phyloP scores from a whole-genome alignment of 2,797 vertebrate species.

The Alosa sapidissima region DNA sequence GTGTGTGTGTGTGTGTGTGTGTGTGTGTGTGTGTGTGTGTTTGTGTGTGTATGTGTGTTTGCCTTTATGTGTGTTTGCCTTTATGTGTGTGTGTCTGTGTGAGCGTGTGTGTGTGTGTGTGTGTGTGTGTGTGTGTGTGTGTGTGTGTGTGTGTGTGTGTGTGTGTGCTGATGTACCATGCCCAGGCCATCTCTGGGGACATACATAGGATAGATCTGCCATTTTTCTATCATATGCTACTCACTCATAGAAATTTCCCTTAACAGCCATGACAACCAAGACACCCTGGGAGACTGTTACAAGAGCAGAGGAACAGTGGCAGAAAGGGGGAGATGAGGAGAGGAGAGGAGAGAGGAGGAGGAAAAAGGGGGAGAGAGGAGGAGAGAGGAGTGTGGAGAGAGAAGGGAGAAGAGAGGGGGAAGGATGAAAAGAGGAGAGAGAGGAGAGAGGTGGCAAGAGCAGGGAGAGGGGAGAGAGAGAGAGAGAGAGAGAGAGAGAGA shows the following conservation, averaged over 20 bases:
- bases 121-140: slow-evolving; percentile 6
- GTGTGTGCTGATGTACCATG: background rate
- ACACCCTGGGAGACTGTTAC: background rate
- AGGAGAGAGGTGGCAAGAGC: background rate
- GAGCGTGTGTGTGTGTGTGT: no score
- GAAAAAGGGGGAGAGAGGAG: background rate
- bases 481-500: no score
- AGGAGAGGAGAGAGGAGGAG: background rate
- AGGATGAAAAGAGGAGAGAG: background rate
- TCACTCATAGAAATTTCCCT: background rate
- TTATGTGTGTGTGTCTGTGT: no score
- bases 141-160: background rate
- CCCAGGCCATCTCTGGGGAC: background rate
- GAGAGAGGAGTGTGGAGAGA: background rate
- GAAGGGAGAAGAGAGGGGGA: background rate
- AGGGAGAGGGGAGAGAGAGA: background rate
- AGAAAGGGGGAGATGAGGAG: background rate
- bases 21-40: no score
- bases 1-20: no score
- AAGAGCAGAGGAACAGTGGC: background rate
- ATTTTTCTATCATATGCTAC: background rate
- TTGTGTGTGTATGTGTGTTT: no score
- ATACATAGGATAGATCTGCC: background rate
- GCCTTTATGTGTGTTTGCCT: no score
- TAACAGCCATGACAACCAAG: background rate